Base-by-base conservation (phyloP, 2,113 vertebrate genomes). In the Prionailurus viverrinus region DNA sequence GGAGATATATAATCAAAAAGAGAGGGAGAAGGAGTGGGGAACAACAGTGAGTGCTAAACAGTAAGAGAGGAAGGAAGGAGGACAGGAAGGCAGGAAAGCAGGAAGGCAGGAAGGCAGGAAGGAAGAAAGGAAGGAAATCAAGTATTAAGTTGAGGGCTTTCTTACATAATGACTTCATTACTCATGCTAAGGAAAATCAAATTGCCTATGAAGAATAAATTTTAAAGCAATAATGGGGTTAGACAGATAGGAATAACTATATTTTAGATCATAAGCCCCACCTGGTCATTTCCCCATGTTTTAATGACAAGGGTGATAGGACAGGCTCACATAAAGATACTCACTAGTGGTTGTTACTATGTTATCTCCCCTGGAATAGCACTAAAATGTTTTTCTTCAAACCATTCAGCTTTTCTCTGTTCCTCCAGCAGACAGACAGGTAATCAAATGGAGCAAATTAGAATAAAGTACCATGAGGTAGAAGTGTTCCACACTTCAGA, bases 361-460 rank as follows among this genome's bases (percentile, higher is more conserved):
- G 80, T 69, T 94, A 97, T 65, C 71, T 84, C 39, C 96, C 27
- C 53, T 96, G 39, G 98, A 98, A 58, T 45, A 74, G 65, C 81
- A 96, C 61, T 89, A 85, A 63, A 73, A 39, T 39, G 2, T 45
- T 83, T 76, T 33, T 97, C 88, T 96, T 92, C 27, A 89, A 98
- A 83, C 39, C 27, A 61, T 29, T 51, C 39, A 92, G 86, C 85
- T 91, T 85, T 94, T 91, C 92, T 94, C 87, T 95, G 65, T 78
- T 91, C 45, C 91, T 98, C 84, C 81, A 95, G 82, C 97, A 98
- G 94, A 98, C 85, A 94, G 97, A 98, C 96, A 97, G 81, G 71
- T 97, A 98, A 98, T 99, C 98, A 98, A 96, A 97, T 97, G 74
- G 95, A 98, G 93, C 73, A 98, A 98, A 98, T 97, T 85, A 94